Evolutionary conservation across 2,113 vertebrate genomes (phyloP), one percentile per base, ranked within the genome.

Genomic region (Tretioscincus oriximinensis): DNA sequence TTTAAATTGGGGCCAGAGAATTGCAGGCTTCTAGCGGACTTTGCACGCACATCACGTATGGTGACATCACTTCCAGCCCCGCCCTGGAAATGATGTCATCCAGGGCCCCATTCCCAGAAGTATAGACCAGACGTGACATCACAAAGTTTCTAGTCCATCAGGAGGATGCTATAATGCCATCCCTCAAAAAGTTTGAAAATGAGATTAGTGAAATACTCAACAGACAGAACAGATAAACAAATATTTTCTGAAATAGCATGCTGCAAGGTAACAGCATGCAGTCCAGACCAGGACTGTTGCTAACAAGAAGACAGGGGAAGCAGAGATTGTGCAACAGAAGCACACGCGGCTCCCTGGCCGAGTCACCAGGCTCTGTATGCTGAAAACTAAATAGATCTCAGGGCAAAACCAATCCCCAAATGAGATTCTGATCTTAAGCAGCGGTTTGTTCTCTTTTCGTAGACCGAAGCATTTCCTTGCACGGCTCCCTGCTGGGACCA

Each of bases 401-500:
- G 84, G n/a, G 69, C 73, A 65, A 54, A 71, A 31, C 67, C 82
- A 80, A 54, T 31, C n/a, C 82, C 84, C 80, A 87, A 79, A 81
- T 5, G 80, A 21, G 4, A 69, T 76, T 83, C n/a, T 72, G 1
- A 71, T 88, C 84, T 86, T 92, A 86, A 92, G 86, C 61, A 87
- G 90, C n/a, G 87, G 81, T 88, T 92, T 93, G 76, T 88, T 90
- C 90, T 93, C 91, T 90, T 76, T 73, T 90, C 91, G 87, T 87
- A 97, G 97, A 97, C 85, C 96, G 96, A 88, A 96, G 95, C 89
- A 86, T 91, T 60, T 96, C 95, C 51, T 91, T 92, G 85, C 95
- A 97, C 84, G 92, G 92, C 82, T 83, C 95, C 85, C 91, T 93
- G 49, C 93, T 94, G 64, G 95, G 95, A 80, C 93, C 95, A n/a